Percentiles rank a stretch among this genome's conserved stretches.
These are phyloP conservation scores for Lucinisca nassula DNA, from an alignment of 2,888 invertebrate genomes.

Conservation along the genomic window DNA sequence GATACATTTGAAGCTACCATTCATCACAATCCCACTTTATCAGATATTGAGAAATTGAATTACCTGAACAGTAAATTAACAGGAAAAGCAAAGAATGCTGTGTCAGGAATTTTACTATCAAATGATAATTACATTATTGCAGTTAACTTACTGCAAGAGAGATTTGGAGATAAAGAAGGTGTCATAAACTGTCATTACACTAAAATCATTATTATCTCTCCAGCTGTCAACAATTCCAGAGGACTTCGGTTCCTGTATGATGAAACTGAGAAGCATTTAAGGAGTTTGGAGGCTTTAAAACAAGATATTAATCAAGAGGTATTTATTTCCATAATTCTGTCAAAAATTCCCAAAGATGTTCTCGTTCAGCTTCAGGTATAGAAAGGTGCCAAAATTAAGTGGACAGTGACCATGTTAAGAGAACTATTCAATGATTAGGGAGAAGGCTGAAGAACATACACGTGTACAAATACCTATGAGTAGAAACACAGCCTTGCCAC, in stretches of 20 bases:
- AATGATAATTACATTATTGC: slow-evolving; percentile 39
- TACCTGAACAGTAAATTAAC: slow-evolving; percentile 24
- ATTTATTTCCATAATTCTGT: slow-evolving; percentile 14
- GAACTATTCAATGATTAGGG: slow-evolving; percentile 6
- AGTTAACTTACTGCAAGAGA: slow-evolving; percentile 26
- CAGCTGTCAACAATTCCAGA: background rate
- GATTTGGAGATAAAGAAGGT: slow-evolving; percentile 34
- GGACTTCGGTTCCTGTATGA: slow-evolving; percentile 16
- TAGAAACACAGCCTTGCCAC: background rate
- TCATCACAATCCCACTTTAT: slow-evolving; percentile 2
- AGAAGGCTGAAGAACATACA: background rate
- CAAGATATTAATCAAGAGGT: slow-evolving; percentile 21
- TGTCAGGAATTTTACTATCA: slow-evolving; percentile 30
- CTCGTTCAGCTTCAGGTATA: slow-evolving; percentile 1
- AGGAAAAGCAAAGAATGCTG: slow-evolving; percentile 31
- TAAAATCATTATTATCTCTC: slow-evolving; percentile 11
- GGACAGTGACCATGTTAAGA: background rate
- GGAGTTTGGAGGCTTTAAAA: slow-evolving; percentile 23
- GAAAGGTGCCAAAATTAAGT: slow-evolving; percentile 20
- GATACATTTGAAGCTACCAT: slow-evolving; percentile 7
- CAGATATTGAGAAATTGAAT: slow-evolving; percentile 25
- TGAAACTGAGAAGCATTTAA: slow-evolving; percentile 26
- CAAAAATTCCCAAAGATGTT: slow-evolving; percentile 17
- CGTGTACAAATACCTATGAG: background rate
- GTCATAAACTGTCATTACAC: slow-evolving; percentile 30